phyloP scores from a whole-genome alignment of 2,113 vertebrate species.

The Formicarius rufipectus region DNA sequence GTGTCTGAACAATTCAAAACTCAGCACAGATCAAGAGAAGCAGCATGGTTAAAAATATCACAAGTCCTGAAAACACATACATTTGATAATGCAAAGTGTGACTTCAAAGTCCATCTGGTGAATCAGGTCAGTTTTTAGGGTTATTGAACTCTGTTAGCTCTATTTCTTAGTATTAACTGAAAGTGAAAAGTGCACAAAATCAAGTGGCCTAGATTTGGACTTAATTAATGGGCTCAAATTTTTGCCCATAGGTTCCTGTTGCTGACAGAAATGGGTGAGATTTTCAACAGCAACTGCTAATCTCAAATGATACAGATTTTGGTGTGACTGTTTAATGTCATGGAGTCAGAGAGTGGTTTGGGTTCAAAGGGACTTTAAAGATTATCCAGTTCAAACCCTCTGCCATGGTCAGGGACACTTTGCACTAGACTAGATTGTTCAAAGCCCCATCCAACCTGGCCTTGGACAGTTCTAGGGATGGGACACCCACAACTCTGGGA shows the following conservation, averaged over 20 bases:
- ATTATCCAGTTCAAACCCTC: background rate
- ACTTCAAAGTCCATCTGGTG: slow-evolving; percentile 22
- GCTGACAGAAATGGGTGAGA: background rate
- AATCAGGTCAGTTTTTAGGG: background rate
- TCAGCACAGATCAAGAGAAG: background rate
- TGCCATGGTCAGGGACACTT: background rate
- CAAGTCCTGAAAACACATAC: background rate
- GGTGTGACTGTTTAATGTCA: background rate
- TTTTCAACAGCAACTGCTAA: background rate
- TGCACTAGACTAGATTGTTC: background rate
- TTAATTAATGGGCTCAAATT: background rate
- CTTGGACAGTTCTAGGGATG: background rate
- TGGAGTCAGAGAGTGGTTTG: background rate
- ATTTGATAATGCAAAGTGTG: background rate
- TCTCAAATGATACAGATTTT: background rate
- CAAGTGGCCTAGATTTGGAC: background rate
- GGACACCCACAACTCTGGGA: background rate
- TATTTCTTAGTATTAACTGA: background rate
- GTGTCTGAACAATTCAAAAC: background rate
- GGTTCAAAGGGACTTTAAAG: background rate
- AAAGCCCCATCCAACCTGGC: background rate
- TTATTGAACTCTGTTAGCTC: background rate
- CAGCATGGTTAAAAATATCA: background rate
- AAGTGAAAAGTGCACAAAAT: background rate
- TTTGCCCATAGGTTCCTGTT: background rate